A percentile compares a stretch with the other conserved stretches of the same genome.
Evolutionary conservation across 2,888 invertebrate genomes (phyloP).

Genomic region (Limnephilus auricula): DNA sequence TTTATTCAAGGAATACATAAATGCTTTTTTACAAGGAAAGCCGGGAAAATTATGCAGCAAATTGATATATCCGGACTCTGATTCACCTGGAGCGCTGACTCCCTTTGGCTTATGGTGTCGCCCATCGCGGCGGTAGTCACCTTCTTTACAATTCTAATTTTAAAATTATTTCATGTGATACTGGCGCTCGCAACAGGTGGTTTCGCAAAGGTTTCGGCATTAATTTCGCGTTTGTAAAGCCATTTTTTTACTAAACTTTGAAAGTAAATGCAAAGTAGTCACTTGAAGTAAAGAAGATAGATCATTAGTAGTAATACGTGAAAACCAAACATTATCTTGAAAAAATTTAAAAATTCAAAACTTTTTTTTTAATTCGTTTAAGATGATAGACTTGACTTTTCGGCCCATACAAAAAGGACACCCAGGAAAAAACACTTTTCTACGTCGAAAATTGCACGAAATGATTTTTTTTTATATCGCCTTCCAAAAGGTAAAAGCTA

Average conservation of each 20-base stretch:
- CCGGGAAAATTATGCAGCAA: constrained; percentile 18
- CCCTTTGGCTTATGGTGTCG: constrained; percentile 26
- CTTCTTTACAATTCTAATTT: constrained; percentile 63
- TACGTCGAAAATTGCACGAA: too few species aligned
- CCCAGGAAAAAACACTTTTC: too few species aligned
- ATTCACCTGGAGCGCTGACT: constrained; percentile 25
- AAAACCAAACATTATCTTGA: too few species aligned
- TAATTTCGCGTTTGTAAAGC: constrained; percentile 34
- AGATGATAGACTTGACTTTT: too few species aligned
- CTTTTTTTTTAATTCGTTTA: too few species aligned
- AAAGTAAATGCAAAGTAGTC: not conserved
- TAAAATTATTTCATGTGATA: constrained; percentile 57
- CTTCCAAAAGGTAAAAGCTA: too few species aligned
- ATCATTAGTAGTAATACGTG: not conserved
- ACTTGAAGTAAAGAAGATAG: not conserved
- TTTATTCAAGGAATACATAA: not conserved
- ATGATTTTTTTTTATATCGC: too few species aligned
- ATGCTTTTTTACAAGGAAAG: constrained; percentile 6
- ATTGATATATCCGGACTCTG: constrained; percentile 31
- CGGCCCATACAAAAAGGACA: too few species aligned
- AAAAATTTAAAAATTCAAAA: too few species aligned
- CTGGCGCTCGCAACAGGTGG: constrained; percentile 33
- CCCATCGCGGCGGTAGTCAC: constrained; percentile 44
- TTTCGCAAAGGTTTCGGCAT: constrained; percentile 27
- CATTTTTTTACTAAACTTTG: not conserved